Evolutionary conservation across 2,888 invertebrate species (phyloP).

Genomic region (Acanthosepion esculentum): DNA sequence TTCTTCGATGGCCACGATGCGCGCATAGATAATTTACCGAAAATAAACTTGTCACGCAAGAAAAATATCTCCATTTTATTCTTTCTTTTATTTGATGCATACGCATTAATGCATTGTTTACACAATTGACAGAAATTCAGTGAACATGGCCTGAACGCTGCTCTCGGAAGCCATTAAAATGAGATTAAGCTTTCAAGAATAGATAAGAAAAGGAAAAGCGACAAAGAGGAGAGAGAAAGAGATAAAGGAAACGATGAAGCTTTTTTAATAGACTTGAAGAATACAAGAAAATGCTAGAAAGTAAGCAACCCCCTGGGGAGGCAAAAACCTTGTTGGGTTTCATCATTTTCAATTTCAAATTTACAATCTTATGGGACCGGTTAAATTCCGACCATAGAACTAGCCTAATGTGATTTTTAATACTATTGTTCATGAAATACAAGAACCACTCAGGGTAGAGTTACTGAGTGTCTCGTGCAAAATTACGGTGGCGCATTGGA

Average conservation of each 20-base stretch:
- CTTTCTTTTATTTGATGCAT: neutral
- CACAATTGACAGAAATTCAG: neutral
- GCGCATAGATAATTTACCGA: neutral
- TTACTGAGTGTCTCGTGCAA: too few species aligned
- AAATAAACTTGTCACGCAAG: neutral
- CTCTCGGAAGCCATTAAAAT: neutral
- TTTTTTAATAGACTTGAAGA: too few species aligned
- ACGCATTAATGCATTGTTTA: neutral
- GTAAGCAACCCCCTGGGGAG: too few species aligned
- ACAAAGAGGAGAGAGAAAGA: neutral
- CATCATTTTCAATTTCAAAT: too few species aligned
- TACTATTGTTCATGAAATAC: too few species aligned
- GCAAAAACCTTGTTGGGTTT: too few species aligned
- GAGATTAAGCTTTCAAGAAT: neutral
- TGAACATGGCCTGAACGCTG: neutral
- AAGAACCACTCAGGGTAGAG: too few species aligned
- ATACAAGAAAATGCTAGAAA: too few species aligned
- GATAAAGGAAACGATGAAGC: neutral
- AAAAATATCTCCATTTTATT: neutral
- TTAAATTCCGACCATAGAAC: too few species aligned
- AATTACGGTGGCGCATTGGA: too few species aligned
- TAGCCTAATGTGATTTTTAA: too few species aligned
- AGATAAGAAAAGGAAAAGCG: neutral
- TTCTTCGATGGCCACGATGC: neutral
- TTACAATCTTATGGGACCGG: too few species aligned